These are phyloP conservation scores for Petrocephalus zakoni DNA, from an alignment of 2,113 vertebrate species.

Conservation along the genomic window DNA sequence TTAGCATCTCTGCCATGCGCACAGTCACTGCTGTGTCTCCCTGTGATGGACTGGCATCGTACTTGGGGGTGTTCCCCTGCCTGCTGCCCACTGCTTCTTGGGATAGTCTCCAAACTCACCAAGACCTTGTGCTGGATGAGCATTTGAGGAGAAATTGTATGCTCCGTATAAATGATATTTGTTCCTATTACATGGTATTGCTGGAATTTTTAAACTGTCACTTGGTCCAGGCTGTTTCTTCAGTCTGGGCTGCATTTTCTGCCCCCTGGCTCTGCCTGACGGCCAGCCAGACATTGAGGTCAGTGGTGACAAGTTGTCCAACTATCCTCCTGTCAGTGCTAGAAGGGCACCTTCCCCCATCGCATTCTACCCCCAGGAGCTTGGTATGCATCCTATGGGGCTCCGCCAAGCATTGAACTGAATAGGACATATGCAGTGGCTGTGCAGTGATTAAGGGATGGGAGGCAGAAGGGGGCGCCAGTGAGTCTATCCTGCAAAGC, in stretches of 20 bases:
- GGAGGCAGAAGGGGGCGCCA: conserved; percentile 37
- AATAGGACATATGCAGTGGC: neutral
- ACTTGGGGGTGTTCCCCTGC: neutral
- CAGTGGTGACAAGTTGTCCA: neutral
- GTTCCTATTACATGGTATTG: neutral
- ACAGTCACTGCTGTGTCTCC: neutral
- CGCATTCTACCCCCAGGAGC: neutral
- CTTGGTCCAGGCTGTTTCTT: neutral
- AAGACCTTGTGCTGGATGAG: neutral
- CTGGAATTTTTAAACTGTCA: neutral
- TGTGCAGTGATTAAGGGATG: conserved; percentile 34
- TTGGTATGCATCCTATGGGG: neutral
- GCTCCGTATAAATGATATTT: neutral
- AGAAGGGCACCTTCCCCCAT: neutral
- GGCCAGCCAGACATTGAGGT: neutral
- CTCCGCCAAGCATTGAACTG: neutral
- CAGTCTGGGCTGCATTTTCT: neutral
- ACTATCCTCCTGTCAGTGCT: neutral
- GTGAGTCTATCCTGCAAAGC: neutral
- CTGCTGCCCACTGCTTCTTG: neutral
- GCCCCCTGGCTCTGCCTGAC: neutral
- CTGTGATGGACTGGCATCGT: neutral
- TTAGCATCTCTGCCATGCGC: neutral
- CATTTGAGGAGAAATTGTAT: neutral
- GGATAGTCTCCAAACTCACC: neutral